Conservation (phyloP, 2,888 invertebrate genomes). For the Papilio elwesi region DNA sequence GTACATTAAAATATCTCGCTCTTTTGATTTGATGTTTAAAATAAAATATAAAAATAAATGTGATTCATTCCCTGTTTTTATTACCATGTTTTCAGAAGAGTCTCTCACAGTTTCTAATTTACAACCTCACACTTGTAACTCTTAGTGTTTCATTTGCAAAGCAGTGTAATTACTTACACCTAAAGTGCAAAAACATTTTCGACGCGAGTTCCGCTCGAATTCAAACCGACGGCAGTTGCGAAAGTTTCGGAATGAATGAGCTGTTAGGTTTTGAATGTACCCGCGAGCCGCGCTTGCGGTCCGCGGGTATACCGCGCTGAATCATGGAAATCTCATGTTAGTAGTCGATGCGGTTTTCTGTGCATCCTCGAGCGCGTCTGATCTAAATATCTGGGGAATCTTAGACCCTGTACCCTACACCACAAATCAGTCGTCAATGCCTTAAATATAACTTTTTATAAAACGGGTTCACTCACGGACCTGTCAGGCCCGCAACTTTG, state of each 20-base stretch:
- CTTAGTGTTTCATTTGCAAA: conserved; percentile 9
- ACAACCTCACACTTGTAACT: not conserved
- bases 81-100: not conserved
- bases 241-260: conserved; percentile 72
- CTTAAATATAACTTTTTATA: no score
- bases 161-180: conserved; percentile 26
- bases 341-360: no score
- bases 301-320: conserved; percentile 50
- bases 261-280: conserved; percentile 62
- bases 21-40: no score
- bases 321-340: conserved; percentile 41
- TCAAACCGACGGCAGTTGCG: conserved; percentile 68
- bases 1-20: no score
- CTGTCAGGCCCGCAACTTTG: no score
- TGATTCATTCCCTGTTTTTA: not conserved
- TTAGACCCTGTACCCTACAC: no score
- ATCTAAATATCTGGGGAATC: no score
- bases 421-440: no score
- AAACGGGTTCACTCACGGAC: no score
- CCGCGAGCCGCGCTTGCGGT: conserved; percentile 44
- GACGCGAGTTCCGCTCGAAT: conserved; percentile 62
- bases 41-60: not conserved
- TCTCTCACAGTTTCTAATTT: not conserved
- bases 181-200: conserved; percentile 46
- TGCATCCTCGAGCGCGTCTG: no score